Evolutionary conservation across 2,797 vertebrate genomes (phyloP).

Genomic region (Lepidocolaptes lacrymiger): DNA sequence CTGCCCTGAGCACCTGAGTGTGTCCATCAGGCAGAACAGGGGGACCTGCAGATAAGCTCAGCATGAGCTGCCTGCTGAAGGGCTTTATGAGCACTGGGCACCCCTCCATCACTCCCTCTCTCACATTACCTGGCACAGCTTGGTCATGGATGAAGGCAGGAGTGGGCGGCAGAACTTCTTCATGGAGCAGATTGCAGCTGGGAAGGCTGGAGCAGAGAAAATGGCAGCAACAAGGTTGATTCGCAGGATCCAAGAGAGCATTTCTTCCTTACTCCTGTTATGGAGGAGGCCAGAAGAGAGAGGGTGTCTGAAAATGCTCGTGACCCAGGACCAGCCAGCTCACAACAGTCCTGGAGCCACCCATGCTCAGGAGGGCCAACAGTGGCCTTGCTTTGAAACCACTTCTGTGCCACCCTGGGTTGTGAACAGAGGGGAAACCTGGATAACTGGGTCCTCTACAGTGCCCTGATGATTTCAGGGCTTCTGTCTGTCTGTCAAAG

Average conservation of each 20-base stretch:
- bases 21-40: background rate
- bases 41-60: background rate
- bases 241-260: slow-evolving; percentile 96
- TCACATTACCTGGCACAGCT: slow-evolving; percentile 88
- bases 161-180: slow-evolving; percentile 95
- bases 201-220: slow-evolving; percentile 95
- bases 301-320: background rate
- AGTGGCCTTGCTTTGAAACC: background rate
- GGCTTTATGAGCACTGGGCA: background rate
- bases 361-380: rapidly evolving
- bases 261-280: slow-evolving; percentile 92
- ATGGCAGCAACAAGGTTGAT: slow-evolving; percentile 95
- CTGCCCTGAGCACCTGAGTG: background rate
- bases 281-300: background rate
- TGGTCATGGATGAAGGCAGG: slow-evolving; percentile 90
- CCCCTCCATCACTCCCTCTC: background rate
- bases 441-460: background rate
- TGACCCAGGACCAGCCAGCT: background rate
- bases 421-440: background rate
- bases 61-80: background rate
- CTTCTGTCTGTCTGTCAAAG: background rate
- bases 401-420: background rate
- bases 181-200: slow-evolving; percentile 96
- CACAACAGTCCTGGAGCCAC: background rate
- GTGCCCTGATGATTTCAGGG: background rate